Evolutionary conservation across 2,797 vertebrate species (phyloP).

Genomic region (Lutra lutra): DNA sequence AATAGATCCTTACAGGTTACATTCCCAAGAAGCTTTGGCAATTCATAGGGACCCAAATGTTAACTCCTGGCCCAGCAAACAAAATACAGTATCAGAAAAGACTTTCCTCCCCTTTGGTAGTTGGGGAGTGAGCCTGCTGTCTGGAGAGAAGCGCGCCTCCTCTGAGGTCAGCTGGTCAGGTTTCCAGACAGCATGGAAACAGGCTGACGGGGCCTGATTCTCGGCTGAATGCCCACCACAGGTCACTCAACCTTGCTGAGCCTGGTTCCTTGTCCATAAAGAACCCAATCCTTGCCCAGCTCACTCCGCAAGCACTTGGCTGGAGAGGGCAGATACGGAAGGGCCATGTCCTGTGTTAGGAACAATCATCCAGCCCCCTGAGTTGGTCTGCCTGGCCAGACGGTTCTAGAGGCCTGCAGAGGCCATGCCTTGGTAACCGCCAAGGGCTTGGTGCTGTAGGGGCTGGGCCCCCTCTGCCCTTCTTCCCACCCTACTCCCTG

Average conservation of each 20-base stretch:
- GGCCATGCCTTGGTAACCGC: fast-evolving
- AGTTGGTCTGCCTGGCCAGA: not conserved
- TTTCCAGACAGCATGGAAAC: not conserved
- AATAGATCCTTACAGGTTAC: not conserved
- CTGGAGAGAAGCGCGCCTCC: not conserved
- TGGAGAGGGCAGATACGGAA: not conserved
- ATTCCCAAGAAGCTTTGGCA: not conserved
- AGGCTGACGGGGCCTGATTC: not conserved
- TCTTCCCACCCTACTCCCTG: too few species aligned
- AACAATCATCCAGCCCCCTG: fast-evolving
- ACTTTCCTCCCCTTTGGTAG: fast-evolving
- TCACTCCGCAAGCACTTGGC: not conserved
- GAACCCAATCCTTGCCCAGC: not conserved
- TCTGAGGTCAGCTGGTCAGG: not conserved
- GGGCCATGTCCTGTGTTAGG: fast-evolving
- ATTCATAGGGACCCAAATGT: not conserved
- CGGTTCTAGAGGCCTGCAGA: not conserved
- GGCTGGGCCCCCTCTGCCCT: not conserved
- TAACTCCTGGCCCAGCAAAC: not conserved
- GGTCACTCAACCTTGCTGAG: fast-evolving
- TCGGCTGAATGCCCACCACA: fast-evolving
- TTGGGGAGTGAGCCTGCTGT: fast-evolving
- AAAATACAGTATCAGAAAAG: not conserved
- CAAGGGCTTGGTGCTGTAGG: fast-evolving
- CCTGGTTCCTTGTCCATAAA: not conserved